Evolutionary conservation across 2,888 invertebrate species (phyloP).

Genomic region (Lissonota sp.): DNA sequence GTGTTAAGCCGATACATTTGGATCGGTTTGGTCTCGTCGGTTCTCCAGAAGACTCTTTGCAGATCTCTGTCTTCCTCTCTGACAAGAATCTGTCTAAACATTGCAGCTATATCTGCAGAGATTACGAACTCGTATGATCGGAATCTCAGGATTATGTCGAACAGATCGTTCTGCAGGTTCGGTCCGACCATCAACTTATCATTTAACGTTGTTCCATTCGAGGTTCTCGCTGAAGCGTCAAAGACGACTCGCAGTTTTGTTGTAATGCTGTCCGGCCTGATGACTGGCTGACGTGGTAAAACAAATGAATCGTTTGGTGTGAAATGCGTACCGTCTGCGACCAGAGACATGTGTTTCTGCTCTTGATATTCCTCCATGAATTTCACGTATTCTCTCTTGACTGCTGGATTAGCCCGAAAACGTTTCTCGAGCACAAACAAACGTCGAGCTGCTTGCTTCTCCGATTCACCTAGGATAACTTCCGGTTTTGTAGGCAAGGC

Average conservation of each 20-base stretch:
- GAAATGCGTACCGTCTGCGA: not conserved
- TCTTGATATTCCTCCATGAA: conserved; percentile 68
- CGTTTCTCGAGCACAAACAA: conserved; percentile 65
- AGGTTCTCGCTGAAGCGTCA: conserved; percentile 55
- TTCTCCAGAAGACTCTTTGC: conserved; percentile 55
- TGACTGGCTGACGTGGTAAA: conserved; percentile 55
- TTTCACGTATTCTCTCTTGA: conserved; percentile 36
- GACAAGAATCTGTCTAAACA: conserved; percentile 55
- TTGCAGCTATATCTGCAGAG: conserved; percentile 49
- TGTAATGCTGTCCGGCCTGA: conserved; percentile 43
- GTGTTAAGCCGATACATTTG: conserved; percentile 46
- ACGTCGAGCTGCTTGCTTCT: conserved; percentile 54
- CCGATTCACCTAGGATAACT: conserved; percentile 63
- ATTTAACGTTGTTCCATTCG: conserved; percentile 41
- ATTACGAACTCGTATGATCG: conserved; percentile 55
- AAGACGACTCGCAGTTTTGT: conserved; percentile 45
- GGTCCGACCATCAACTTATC: conserved; percentile 43
- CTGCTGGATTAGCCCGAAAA: conserved; percentile 16
- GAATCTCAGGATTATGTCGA: conserved; percentile 46
- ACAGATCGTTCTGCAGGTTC: conserved; percentile 44
- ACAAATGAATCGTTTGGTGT: conserved; percentile 7
- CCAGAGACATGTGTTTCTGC: conserved; percentile 64
- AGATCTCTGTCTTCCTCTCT: conserved; percentile 32
- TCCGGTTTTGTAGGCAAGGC: conserved; percentile 51
- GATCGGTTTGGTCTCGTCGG: conserved; percentile 17